Conservation (phyloP, 2,888 invertebrate genomes). For the Catocala nupta region DNA sequence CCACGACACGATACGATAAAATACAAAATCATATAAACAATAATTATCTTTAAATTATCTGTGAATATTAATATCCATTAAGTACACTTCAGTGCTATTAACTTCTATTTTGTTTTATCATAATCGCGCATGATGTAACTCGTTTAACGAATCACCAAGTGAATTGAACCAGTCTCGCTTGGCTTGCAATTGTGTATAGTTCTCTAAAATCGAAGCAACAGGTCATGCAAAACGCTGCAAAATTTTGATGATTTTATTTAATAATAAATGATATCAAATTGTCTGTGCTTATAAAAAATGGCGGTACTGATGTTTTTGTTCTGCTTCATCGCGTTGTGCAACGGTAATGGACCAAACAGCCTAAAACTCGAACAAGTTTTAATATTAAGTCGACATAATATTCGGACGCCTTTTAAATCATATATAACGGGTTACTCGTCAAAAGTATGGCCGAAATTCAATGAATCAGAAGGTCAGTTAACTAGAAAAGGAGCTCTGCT, state of each 20-base stretch:
- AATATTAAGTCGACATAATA: slow-evolving; percentile 61
- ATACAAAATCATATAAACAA: too few relatives aligned
- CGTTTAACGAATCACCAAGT: neutral
- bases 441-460: slow-evolving; percentile 66
- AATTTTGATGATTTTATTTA: neutral
- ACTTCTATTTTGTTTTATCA: neutral
- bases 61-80: neutral
- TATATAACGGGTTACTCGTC: slow-evolving; percentile 59
- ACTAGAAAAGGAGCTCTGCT: slow-evolving; percentile 70
- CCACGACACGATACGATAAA: too few relatives aligned
- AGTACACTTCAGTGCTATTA: neutral
- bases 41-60: neutral
- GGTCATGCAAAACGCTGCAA: neutral
- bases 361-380: slow-evolving; percentile 38
- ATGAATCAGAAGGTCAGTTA: slow-evolving; percentile 59
- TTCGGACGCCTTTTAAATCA: slow-evolving; percentile 67
- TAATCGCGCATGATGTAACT: neutral
- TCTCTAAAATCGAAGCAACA: neutral
- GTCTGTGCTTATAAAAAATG: slow-evolving; percentile 26
- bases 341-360: slow-evolving; percentile 27
- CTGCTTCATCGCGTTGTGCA: slow-evolving; percentile 24
- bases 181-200: neutral
- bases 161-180: neutral
- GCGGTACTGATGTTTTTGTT: slow-evolving; percentile 19
- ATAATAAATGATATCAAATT: neutral